Evolutionary conservation across 2,113 vertebrate genomes (phyloP).

Genomic region (Recurvirostra avosetta): DNA sequence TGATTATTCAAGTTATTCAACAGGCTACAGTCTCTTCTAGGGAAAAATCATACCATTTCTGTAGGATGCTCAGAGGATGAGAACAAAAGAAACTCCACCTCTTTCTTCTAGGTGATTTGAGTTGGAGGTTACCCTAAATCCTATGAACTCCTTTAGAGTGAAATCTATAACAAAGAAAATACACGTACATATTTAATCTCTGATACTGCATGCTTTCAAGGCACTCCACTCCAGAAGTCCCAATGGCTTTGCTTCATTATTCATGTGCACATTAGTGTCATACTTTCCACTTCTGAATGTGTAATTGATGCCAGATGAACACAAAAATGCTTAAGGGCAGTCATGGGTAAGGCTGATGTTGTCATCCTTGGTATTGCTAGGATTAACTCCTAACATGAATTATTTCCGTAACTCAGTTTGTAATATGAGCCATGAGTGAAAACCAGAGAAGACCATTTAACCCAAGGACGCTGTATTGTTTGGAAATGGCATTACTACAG

Average conservation of each 20-base stretch:
- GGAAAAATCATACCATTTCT: background rate
- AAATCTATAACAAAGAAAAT: background rate
- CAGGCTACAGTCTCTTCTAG: background rate
- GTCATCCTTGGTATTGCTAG: background rate
- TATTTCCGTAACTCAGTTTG: background rate
- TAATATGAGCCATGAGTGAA: background rate
- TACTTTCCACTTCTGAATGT: conserved; percentile 13
- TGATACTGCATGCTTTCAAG: background rate
- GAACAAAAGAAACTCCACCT: background rate
- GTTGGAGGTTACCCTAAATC: background rate
- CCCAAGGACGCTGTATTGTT: background rate
- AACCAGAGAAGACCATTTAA: background rate
- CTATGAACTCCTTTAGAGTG: background rate
- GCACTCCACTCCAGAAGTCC: background rate
- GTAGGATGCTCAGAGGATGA: background rate
- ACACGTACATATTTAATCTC: background rate
- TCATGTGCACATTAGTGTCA: conserved; percentile 5
- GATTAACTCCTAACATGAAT: background rate
- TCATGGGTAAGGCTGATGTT: background rate
- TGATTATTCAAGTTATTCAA: conserved; percentile 40
- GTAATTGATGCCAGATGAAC: background rate
- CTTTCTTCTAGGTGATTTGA: background rate
- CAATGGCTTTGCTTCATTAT: conserved; percentile 27
- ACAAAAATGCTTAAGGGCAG: background rate
- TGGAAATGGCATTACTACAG: background rate